Evolutionary conservation across 2,888 invertebrate species (phyloP).

Genomic region (Agonopterix alstromeriana): DNA sequence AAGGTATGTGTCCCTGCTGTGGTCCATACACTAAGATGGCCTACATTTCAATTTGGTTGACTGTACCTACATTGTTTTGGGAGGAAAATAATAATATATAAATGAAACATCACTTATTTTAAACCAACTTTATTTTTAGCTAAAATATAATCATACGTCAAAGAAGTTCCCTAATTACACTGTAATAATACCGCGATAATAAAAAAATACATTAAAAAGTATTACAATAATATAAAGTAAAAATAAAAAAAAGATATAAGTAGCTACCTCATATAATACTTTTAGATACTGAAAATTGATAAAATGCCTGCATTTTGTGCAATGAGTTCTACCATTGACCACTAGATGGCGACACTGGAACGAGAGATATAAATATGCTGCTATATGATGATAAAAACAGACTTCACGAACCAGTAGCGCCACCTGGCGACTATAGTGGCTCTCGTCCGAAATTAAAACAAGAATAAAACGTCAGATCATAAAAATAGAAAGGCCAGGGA

Average conservation of each 20-base stretch:
- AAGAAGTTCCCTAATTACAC: slow-evolving; percentile 69
- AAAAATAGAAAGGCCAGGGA: slow-evolving; percentile 26
- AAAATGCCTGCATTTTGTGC: slow-evolving; percentile 36
- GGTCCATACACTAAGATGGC: no score
- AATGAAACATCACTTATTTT: slow-evolving; percentile 58
- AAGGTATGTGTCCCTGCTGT: no score
- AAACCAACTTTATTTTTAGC: slow-evolving; percentile 78
- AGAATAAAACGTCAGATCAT: slow-evolving; percentile 34
- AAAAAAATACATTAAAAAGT: slow-evolving; percentile 27
- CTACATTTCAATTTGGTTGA: no score
- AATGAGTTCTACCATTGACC: background rate
- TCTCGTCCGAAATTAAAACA: slow-evolving; percentile 2
- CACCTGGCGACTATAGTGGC: no score
- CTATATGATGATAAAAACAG: no score
- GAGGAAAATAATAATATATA: background rate
- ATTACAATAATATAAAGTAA: slow-evolving; percentile 24
- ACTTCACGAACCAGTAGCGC: no score
- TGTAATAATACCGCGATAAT: slow-evolving; percentile 63
- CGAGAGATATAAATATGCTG: no score
- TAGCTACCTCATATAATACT: slow-evolving; percentile 56
- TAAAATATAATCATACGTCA: slow-evolving; percentile 77
- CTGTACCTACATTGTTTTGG: background rate
- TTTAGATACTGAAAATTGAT: slow-evolving; percentile 19
- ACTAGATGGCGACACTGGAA: no score
- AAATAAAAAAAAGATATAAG: slow-evolving; percentile 26